These are phyloP conservation scores for Rhopalosiphum nymphaeae DNA, from an alignment of 2,888 invertebrate genomes.

Conservation along the genomic window DNA sequence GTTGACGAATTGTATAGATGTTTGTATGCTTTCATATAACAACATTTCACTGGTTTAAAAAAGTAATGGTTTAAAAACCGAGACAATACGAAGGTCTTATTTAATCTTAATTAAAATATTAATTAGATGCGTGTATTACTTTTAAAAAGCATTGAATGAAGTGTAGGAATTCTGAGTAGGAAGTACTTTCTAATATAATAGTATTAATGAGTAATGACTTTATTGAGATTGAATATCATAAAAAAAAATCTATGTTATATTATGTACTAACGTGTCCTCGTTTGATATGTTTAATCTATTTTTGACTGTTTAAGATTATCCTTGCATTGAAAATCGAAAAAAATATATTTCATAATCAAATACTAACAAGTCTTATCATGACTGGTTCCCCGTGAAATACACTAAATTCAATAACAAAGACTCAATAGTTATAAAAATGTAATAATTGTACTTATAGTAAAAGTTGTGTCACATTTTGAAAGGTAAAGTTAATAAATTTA, in stretches of 20 bases:
- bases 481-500: neutral
- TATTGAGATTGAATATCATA: slow-evolving; percentile 42
- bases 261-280: slow-evolving; percentile 12
- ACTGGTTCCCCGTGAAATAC: neutral
- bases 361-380: neutral
- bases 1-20: neutral
- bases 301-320: neutral
- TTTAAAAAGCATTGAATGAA: neutral
- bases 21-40: slow-evolving; percentile 22
- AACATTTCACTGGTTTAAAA: neutral
- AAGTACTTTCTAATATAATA: slow-evolving; percentile 7
- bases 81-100: slow-evolving; percentile 49
- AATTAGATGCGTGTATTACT: slow-evolving; percentile 35
- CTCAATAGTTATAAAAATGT: neutral
- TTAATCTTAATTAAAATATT: slow-evolving; percentile 61
- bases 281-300: slow-evolving; percentile 15
- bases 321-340: neutral
- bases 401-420: neutral
- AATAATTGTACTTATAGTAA: neutral
- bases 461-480: neutral
- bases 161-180: neutral
- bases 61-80: slow-evolving; percentile 20
- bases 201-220: slow-evolving; percentile 34
- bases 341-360: neutral
- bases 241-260: slow-evolving; percentile 15